These are phyloP conservation scores for Rhabdomys pumilio DNA, from an alignment of 2,797 vertebrate genomes.

Conservation along the genomic window DNA sequence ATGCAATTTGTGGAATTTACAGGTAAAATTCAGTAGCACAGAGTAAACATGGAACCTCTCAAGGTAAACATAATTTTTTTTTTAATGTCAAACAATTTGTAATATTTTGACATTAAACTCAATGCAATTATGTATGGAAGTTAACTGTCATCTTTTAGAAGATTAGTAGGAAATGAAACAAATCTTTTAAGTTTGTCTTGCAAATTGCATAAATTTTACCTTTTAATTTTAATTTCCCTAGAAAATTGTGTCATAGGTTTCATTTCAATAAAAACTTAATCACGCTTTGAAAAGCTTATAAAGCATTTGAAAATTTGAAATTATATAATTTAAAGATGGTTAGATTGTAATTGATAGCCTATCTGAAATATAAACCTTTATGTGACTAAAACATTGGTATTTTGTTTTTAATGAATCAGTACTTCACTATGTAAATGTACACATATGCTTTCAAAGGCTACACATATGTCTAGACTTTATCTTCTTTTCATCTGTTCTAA, in stretches of 20 bases:
- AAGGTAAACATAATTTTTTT: background rate
- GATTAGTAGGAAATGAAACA: background rate
- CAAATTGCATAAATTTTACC: conserved; percentile 16
- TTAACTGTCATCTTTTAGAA: background rate
- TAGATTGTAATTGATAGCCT: background rate
- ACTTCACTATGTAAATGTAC: background rate
- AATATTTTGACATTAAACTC: conserved; percentile 10
- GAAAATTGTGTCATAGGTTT: background rate
- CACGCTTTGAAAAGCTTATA: conserved; percentile 12
- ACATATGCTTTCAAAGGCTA: background rate
- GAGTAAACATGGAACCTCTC: conserved; percentile 1
- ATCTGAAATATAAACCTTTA: background rate
- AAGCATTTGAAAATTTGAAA: background rate
- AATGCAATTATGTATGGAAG: background rate
- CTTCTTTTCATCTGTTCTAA: background rate
- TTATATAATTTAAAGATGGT: background rate
- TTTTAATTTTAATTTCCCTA: conserved; percentile 11
- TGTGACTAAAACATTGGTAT: background rate
- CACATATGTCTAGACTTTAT: background rate
- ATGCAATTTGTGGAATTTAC: background rate
- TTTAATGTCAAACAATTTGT: conserved; percentile 28
- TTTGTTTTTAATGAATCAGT: background rate
- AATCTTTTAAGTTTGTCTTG: background rate
- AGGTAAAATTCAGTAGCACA: background rate
- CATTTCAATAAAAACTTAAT: conserved; percentile 3